These are phyloP conservation scores for Orthosia gothica DNA, from an alignment of 2,888 invertebrate species.

Conservation along the genomic window DNA sequence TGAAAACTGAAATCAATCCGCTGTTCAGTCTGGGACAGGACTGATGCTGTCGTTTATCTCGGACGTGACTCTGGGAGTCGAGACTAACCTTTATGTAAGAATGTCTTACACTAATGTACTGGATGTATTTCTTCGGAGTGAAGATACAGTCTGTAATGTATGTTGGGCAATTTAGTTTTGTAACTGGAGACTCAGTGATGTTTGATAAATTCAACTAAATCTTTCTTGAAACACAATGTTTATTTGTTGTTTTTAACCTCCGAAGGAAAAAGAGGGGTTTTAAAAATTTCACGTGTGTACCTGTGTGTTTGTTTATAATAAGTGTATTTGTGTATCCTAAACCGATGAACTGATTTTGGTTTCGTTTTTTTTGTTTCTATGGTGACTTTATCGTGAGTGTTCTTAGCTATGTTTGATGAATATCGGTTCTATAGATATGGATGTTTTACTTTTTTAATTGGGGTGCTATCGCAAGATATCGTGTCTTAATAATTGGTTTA, in stretches of 20 bases:
- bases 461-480: no score
- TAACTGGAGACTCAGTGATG: neutral
- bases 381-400: no score
- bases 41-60: slow-evolving; percentile 37
- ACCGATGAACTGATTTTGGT: no score
- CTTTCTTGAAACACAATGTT: neutral
- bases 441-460: no score
- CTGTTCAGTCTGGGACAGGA: slow-evolving; percentile 13
- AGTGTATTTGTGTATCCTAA: no score
- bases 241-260: neutral
- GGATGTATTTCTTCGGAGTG: neutral
- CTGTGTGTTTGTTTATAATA: no score
- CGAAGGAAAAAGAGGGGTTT: no score
- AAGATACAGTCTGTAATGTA: neutral
- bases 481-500: no score
- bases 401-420: no score
- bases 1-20: slow-evolving; percentile 49
- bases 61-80: slow-evolving; percentile 37
- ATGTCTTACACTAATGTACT: neutral
- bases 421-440: no score
- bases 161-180: neutral
- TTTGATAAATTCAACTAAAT: neutral
- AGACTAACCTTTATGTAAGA: neutral
- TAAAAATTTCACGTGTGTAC: no score
- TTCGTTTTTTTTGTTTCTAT: no score